Percentiles rank a stretch among this genome's conserved stretches.
Conservation (phyloP, 2,797 vertebrate species). For the Anguilla megastoma region DNA sequence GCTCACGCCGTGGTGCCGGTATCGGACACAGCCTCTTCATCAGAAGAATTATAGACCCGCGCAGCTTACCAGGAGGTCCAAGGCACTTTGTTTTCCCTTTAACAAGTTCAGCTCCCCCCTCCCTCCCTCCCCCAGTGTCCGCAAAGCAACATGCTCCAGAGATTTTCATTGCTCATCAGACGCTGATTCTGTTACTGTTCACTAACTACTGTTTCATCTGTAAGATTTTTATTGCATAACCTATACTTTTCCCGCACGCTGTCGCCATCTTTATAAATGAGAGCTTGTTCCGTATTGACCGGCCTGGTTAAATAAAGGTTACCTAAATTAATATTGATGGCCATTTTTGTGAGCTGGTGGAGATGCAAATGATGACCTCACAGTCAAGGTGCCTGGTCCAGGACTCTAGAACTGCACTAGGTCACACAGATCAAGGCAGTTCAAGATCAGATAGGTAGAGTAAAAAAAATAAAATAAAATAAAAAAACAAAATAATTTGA, state of each 20-base stretch:
- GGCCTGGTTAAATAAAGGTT: not conserved
- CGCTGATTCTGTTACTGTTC: not conserved
- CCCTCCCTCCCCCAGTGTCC: slow-evolving; percentile 38
- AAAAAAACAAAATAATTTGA: not conserved
- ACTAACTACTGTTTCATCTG: not conserved
- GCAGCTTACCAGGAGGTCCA: slow-evolving; percentile 56
- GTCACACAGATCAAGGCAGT: not conserved
- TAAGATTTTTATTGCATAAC: slow-evolving; percentile 12
- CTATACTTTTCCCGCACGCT: not conserved
- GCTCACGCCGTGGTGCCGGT: slow-evolving; percentile 48
- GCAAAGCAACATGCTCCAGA: slow-evolving; percentile 63
- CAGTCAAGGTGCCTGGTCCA: not conserved
- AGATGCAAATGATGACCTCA: slow-evolving; percentile 8
- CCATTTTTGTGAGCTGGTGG: slow-evolving; percentile 56
- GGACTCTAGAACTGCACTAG: not conserved
- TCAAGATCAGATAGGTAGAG: not conserved
- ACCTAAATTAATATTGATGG: slow-evolving; percentile 61
- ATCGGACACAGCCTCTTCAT: slow-evolving; percentile 55
- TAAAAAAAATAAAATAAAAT: not conserved
- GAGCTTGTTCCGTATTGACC: not conserved
- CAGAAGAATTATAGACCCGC: slow-evolving; percentile 56
- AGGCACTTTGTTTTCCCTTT: slow-evolving; percentile 57
- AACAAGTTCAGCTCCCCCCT: slow-evolving; percentile 62
- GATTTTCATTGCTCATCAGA: slow-evolving; percentile 43
- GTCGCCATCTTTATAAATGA: not conserved